Percentiles rank a stretch among this genome's conserved stretches.
Evolutionary conservation across 2,113 vertebrate genomes (phyloP).

Genomic region (Ageneiosus marmoratus): DNA sequence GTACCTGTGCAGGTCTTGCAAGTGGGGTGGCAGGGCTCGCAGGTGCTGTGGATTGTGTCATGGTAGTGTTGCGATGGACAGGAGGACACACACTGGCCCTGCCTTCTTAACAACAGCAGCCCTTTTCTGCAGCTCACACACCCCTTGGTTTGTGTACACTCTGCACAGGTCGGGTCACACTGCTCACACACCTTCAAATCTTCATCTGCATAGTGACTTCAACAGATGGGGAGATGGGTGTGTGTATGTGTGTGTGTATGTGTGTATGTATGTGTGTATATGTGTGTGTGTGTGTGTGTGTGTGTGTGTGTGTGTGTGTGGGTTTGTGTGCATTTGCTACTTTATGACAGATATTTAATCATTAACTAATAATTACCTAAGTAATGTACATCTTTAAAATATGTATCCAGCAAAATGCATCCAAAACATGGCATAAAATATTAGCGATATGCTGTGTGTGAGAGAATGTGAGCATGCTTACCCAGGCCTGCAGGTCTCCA

Average conservation of each 20-base stretch:
- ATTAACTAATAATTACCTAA: neutral
- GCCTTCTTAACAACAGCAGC: slow-evolving; percentile 76
- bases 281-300: too few relatives aligned
- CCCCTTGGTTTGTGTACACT: slow-evolving; percentile 74
- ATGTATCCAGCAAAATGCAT: neutral
- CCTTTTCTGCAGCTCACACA: slow-evolving; percentile 79
- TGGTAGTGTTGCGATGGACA: slow-evolving; percentile 81
- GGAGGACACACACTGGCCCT: slow-evolving; percentile 70
- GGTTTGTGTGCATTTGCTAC: neutral
- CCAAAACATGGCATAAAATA: neutral
- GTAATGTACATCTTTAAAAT: neutral
- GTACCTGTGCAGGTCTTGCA: slow-evolving; percentile 83
- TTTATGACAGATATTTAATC: neutral
- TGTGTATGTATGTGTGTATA: neutral
- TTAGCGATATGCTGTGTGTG: neutral
- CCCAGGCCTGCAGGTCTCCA: slow-evolving; percentile 81
- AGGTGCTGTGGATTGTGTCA: slow-evolving; percentile 64
- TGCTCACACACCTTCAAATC: slow-evolving; percentile 72
- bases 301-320: neutral
- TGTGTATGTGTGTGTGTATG: neutral
- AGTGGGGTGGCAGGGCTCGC: slow-evolving; percentile 83
- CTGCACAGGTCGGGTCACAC: slow-evolving; percentile 81
- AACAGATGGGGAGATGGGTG: slow-evolving; percentile 15
- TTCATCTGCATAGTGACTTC: slow-evolving; percentile 80
- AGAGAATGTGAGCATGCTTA: slow-evolving; percentile 59